Conservation (phyloP, 2,113 vertebrate species). For the Alaudala cheleensis region DNA sequence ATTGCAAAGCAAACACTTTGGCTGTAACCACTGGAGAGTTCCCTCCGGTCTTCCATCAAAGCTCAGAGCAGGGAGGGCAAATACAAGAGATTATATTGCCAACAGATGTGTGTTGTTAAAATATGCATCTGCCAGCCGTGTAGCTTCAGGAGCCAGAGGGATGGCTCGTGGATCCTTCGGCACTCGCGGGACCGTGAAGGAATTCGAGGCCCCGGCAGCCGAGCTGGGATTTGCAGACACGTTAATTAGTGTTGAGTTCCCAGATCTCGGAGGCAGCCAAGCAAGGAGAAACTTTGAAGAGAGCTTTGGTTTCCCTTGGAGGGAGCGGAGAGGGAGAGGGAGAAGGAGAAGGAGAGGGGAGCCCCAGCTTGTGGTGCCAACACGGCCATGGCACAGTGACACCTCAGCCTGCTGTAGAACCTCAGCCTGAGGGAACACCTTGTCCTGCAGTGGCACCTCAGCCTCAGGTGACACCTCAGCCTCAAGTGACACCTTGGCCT, state of each 20-base stretch:
- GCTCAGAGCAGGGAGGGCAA: constrained; percentile 66
- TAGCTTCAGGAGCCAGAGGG: constrained; percentile 55
- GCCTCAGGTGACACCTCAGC: not conserved
- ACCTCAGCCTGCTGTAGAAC: accelerated
- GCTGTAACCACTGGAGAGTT: constrained; percentile 64
- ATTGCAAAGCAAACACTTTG: constrained; percentile 80
- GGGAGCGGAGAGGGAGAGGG: not conserved
- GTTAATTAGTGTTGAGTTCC: constrained; percentile 71
- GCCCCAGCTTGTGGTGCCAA: accelerated
- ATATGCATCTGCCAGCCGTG: constrained; percentile 57
- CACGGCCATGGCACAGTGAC: accelerated
- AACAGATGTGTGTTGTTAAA: constrained; percentile 72
- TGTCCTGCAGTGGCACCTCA: accelerated
- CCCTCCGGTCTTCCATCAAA: constrained; percentile 72
- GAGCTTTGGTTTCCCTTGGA: not conserved
- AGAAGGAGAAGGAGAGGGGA: not conserved
- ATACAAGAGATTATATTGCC: constrained; percentile 64
- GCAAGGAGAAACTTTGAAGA: constrained; percentile 47
- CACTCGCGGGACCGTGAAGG: constrained; percentile 22
- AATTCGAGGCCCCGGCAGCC: constrained; percentile 4
- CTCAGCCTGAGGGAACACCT: accelerated
- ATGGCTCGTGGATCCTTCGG: constrained; percentile 34
- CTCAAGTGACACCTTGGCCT: accelerated
- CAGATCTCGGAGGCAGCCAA: constrained; percentile 55
- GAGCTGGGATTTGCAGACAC: constrained; percentile 64